A percentile compares a stretch with the other conserved stretches of the same genome.
These are phyloP conservation scores for Caenorhabditis macrosperma DNA, from an alignment of 2,888 invertebrate species.

Conservation along the genomic window DNA sequence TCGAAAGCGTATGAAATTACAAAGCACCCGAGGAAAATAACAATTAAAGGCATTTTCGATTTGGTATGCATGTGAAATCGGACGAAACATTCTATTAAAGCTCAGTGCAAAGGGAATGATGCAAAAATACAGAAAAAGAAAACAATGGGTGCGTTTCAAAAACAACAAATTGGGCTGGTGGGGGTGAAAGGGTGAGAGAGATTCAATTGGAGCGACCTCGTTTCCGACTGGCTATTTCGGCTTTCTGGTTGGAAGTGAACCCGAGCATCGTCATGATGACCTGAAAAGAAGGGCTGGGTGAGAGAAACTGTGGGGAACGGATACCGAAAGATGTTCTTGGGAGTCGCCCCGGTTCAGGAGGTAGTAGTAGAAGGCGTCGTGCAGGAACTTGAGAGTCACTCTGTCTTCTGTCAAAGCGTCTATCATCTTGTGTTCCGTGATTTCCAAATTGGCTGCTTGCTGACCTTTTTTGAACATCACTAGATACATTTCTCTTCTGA, in stretches of 20 bases:
- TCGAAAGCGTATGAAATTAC: not conserved
- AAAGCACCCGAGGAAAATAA: conserved; percentile 34
- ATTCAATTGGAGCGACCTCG: conserved; percentile 55
- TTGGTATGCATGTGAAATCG: conserved; percentile 19
- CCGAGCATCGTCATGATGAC: conserved; percentile 91
- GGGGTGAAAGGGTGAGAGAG: not conserved
- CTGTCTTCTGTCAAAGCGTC: conserved; percentile 86
- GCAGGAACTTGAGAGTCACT: conserved; percentile 91
- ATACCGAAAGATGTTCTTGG: conserved; percentile 86
- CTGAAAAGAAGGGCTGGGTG: conserved; percentile 79
- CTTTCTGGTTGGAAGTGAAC: conserved; percentile 77
- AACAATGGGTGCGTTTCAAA: not conserved
- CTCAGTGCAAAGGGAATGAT: conserved; percentile 48
- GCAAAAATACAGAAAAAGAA: conserved; percentile 1
- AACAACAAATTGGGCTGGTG: not conserved
- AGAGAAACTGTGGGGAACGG: no score
- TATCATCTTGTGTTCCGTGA: conserved; percentile 64
- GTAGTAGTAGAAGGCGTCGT: conserved; percentile 94
- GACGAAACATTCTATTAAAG: conserved; percentile 41
- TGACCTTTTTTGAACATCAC: conserved; percentile 80
- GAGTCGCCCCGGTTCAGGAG: conserved; percentile 89
- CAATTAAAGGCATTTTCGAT: conserved; percentile 34
- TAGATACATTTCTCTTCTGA: conserved; percentile 76
- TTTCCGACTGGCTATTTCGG: conserved; percentile 68
- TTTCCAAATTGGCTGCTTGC: conserved; percentile 76